phyloP scores from a whole-genome alignment of 2,888 invertebrate species.

The Oxyteleia sp. region DNA sequence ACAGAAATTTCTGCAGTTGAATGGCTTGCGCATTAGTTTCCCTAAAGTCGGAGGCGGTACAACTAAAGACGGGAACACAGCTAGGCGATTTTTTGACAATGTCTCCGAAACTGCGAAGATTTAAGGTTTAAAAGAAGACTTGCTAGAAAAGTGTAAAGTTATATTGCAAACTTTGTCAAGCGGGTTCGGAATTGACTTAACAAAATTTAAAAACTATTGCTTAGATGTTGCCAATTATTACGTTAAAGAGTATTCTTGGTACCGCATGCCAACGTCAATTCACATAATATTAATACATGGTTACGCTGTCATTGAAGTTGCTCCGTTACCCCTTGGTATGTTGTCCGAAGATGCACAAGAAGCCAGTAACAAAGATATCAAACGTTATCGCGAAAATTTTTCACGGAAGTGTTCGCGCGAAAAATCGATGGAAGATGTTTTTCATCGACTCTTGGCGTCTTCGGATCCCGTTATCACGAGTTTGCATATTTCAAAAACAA shows the following conservation, averaged over 20 bases:
- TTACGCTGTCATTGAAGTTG: slow-evolving; percentile 48
- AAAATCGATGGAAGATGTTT: slow-evolving; percentile 59
- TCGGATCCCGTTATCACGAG: slow-evolving; percentile 42
- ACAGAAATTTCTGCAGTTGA: background rate
- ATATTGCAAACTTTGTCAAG: slow-evolving; percentile 65
- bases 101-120: slow-evolving; percentile 53
- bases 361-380: slow-evolving; percentile 50
- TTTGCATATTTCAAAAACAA: slow-evolving; percentile 7
- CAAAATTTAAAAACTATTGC: slow-evolving; percentile 31
- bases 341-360: slow-evolving; percentile 62
- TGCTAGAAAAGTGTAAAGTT: slow-evolving; percentile 59
- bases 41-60: slow-evolving; percentile 30
- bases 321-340: slow-evolving; percentile 43
- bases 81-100: slow-evolving; percentile 49
- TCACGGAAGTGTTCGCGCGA: slow-evolving; percentile 50
- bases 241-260: slow-evolving; percentile 51
- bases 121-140: slow-evolving; percentile 64
- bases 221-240: background rate
- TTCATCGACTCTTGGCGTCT: slow-evolving; percentile 31
- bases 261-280: slow-evolving; percentile 58
- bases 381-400: slow-evolving; percentile 46
- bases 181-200: slow-evolving; percentile 45
- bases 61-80: slow-evolving; percentile 48
- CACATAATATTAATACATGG: slow-evolving; percentile 74
- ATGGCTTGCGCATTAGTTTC: slow-evolving; percentile 15